These are phyloP conservation scores for Seira ritae DNA, from an alignment of 2,888 invertebrate species.

Conservation along the genomic window DNA sequence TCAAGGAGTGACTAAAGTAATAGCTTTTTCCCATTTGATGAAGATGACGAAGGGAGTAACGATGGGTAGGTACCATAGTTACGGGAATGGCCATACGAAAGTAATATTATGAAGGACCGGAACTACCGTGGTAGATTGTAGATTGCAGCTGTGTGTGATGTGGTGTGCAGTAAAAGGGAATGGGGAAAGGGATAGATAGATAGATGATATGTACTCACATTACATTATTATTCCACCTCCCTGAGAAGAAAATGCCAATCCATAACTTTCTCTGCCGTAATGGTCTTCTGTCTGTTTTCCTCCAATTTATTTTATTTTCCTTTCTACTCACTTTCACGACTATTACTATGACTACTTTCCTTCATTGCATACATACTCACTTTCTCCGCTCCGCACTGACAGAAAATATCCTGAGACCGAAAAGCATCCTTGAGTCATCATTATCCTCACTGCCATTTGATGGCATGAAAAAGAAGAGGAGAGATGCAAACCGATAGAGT, in stretches of 20 bases:
- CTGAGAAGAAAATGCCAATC: conserved; percentile 59
- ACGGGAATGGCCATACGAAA: too few species aligned
- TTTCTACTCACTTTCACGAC: conserved; percentile 56
- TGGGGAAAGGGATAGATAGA: conserved; percentile 30
- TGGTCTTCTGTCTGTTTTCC: conserved; percentile 61
- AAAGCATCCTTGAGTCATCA: conserved; percentile 20
- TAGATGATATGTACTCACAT: conserved; percentile 60
- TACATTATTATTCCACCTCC: conserved; percentile 59
- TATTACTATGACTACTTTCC: conserved; percentile 44
- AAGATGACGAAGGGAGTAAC: conserved; percentile 47
- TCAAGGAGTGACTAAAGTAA: too few species aligned
- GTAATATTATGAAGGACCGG: too few species aligned
- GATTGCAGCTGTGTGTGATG: too few species aligned
- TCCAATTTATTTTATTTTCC: conserved; percentile 64
- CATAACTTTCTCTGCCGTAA: conserved; percentile 62
- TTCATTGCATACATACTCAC: not conserved
- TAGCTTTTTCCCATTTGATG: conserved; percentile 48
- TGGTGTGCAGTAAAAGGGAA: conserved; percentile 29
- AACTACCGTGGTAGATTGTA: too few species aligned
- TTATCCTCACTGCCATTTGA: conserved; percentile 20
- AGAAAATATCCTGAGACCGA: not conserved
- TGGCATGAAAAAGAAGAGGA: conserved; percentile 18
- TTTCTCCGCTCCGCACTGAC: not conserved
- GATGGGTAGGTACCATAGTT: conserved; percentile 42
- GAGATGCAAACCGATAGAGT: conserved; percentile 44